Evolutionary conservation across 2,888 invertebrate genomes (phyloP).

Genomic region (Sinohyriopsis cumingii): DNA sequence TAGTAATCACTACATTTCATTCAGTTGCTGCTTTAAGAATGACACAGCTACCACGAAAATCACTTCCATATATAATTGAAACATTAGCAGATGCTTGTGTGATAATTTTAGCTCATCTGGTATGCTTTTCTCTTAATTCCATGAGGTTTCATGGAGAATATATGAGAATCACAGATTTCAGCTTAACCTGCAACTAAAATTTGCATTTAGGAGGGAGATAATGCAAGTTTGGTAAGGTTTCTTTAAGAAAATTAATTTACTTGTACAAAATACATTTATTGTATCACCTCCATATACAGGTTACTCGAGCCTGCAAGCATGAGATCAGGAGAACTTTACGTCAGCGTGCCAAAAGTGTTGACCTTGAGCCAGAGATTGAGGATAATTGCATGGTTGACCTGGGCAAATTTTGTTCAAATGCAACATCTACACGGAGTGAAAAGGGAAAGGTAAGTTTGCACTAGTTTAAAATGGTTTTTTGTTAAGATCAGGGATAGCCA

Average conservation of each 20-base stretch:
- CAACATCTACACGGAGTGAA: conserved; percentile 66
- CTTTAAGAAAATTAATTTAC: no score
- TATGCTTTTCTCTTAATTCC: no score
- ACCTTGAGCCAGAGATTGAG: conserved; percentile 95
- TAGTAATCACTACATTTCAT: not conserved
- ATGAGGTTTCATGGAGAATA: no score
- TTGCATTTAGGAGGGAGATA: no score
- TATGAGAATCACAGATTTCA: no score
- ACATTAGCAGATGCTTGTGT: no score
- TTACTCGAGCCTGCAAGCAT: conserved; percentile 71
- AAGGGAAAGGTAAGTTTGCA: conserved; percentile 80
- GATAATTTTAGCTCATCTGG: no score
- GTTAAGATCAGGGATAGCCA: not conserved
- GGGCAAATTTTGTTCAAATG: conserved; percentile 82
- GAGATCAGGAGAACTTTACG: conserved; percentile 94
- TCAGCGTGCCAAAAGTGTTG: conserved; percentile 91
- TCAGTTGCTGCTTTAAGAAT: no score
- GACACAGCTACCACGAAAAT: not conserved
- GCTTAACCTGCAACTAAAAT: no score
- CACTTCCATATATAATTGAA: not conserved
- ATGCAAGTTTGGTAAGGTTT: no score
- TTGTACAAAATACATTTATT: no score
- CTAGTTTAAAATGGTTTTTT: not conserved
- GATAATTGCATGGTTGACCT: conserved; percentile 90
- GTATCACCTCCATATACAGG: no score